Base-by-base conservation (phyloP, 23 tunicate genomes). In the Aplidium turbinatum region DNA sequence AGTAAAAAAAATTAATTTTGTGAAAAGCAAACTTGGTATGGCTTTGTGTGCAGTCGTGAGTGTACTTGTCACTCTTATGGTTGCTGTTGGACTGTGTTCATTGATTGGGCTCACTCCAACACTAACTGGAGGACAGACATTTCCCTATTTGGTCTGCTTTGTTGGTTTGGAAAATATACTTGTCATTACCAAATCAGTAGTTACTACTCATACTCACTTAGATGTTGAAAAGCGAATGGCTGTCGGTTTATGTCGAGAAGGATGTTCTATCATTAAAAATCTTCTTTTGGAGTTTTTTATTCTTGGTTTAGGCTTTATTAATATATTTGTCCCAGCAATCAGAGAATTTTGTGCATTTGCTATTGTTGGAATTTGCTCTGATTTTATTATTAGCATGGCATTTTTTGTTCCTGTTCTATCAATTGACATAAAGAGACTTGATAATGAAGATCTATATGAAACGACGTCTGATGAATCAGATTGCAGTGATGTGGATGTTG, bases 1-100 rank as follows among this genome's bases (percentile, higher is more conserved):
- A 26, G 97, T 91, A 36, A 68, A 82, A 51, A 91, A 91, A 74
- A 91, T 91, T 9, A 79, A 91, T 57, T 91, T 84, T 79, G 87
- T 91, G 3, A 91, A 91, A 35, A 91, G 97, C 68, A 91, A 91
- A 66, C 58, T 91, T 51, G 97, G 97, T 9, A 91, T 91, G 97
- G 97, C 97, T 2, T 81, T 91, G 53, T 31, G 72, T 67, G 97
- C 91, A 18, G 91, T 91, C 30, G 86, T 84, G 20, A 91, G 91
- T 55, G 79, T 84, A 25, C 84, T 91, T 79, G 90, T 83, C 23
- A 75, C 87, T 1, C 53, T 84, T 2, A 91, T 91, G 91, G 84
- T 79, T 78, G 83, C 97, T 16, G 97, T 91, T 73, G 97, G 97
- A 18, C 68, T 91, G 26, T 84, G 90, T 46, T 73, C 87, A 22